Evolutionary conservation across 1,140 invertebrate species (phyloP).

Genomic region (Stenopsyche tienmushanensis): DNA sequence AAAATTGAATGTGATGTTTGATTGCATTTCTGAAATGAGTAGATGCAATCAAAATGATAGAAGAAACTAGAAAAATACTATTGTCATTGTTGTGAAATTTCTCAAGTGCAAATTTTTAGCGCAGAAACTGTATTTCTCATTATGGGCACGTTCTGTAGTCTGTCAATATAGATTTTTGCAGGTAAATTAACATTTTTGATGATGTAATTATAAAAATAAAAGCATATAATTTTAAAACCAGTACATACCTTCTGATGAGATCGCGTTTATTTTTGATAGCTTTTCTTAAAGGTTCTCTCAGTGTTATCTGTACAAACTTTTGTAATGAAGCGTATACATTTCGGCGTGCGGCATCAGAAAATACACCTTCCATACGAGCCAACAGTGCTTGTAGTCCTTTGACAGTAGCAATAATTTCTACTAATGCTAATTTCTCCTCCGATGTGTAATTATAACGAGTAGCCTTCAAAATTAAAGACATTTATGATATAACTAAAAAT

Average conservation of each 20-base stretch:
- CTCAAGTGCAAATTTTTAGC: no score
- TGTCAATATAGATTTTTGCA: no score
- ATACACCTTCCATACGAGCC: slow-evolving; percentile 96
- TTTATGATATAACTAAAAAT: background rate
- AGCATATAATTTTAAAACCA: background rate
- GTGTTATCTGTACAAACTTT: slow-evolving; percentile 90
- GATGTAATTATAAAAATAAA: background rate
- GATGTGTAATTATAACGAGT: slow-evolving; percentile 97
- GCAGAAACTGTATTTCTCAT: no score
- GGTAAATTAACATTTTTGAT: background rate
- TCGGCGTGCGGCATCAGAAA: slow-evolving; percentile 91
- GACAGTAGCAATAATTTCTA: slow-evolving; percentile 99
- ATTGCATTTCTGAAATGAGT: no score
- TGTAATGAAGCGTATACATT: slow-evolving; percentile 97
- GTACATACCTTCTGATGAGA: slow-evolving; percentile 78
- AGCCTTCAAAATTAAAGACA: slow-evolving; percentile 59
- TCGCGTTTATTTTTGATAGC: slow-evolving; percentile 99
- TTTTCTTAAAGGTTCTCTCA: slow-evolving; percentile 93
- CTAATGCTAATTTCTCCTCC: slow-evolving; percentile 97
- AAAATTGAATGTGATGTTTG: no score
- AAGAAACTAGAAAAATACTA: no score
- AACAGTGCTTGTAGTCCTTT: slow-evolving; percentile 97
- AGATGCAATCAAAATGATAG: no score
- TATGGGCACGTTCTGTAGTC: no score
- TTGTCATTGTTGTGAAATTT: no score